Conservation (phyloP, 2,113 vertebrate species). For the Oceanites oceanicus region DNA sequence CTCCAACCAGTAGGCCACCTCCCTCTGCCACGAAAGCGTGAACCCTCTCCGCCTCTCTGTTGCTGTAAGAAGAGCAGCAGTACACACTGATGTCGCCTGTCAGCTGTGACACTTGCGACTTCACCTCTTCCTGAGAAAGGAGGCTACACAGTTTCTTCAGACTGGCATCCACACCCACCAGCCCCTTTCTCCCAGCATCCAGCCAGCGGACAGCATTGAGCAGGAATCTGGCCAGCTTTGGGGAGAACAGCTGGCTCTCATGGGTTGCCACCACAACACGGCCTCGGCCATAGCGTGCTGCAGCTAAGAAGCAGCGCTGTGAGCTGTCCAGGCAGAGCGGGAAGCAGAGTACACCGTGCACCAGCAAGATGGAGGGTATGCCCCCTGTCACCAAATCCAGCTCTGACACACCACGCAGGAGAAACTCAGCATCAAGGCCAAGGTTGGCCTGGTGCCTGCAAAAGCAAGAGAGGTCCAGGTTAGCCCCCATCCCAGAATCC, state of each 20-base stretch:
- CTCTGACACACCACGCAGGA: constrained; percentile 52
- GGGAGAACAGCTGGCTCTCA: constrained; percentile 46
- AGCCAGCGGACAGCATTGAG: constrained; percentile 75
- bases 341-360: constrained; percentile 69
- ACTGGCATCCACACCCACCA: constrained; percentile 62
- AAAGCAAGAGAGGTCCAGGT: not conserved
- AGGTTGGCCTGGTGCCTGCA: constrained; percentile 69
- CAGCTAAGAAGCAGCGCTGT: constrained; percentile 65
- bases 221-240: constrained; percentile 66
- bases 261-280: constrained; percentile 70
- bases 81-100: constrained; percentile 55
- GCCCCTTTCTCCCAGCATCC: constrained; percentile 60
- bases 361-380: constrained; percentile 64
- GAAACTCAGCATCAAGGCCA: constrained; percentile 37
- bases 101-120: constrained; percentile 41
- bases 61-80: constrained; percentile 64
- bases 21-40: constrained; percentile 77
- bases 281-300: constrained; percentile 66
- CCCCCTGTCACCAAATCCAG: constrained; percentile 65
- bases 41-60: constrained; percentile 34
- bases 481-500: not conserved
- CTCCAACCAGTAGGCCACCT: constrained; percentile 71
- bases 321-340: constrained; percentile 66
- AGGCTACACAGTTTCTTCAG: constrained; percentile 43
- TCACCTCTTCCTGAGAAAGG: constrained; percentile 33